Evolutionary conservation across 1,140 invertebrate species (phyloP), one percentile per base, ranked within the genome.

Genomic region (Aradophagus sp.): DNA sequence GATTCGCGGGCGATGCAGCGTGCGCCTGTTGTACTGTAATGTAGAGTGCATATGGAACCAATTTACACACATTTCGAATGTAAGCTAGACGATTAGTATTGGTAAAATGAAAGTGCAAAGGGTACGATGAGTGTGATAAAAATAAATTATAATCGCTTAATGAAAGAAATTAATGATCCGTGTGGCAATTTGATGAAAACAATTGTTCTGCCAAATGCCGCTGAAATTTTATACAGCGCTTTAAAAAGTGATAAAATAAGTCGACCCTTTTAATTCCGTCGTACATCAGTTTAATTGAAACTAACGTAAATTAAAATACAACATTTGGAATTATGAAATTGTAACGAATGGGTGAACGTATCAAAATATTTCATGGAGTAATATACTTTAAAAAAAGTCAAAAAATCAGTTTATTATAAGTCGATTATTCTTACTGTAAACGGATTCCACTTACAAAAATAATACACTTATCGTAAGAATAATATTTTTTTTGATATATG

Each of bases 1-100:
- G 35, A 62, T 48, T 36, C 75, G 55, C 72, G 68, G 67, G 76
- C 71, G 71, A 71, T 73, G 74, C 67, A 74, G 66, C 50, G n/a
- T n/a, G n/a, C 70, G 70, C 52, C 59, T 55, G 39, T 53, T 83
- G 77, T 79, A 77, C 78, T 79, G 76, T 83, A 83, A 84, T 85
- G 80, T 80, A 80, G 48, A 58, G 72, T 82, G 75, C 79, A 83
- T 81, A 85, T 83, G 80, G 77, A 83, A 78, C 53, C 82, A 85
- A 85, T 84, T 84, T 85, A 81, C 80, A 83, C 80, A 77, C 76
- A 70, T 79, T 78, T 68, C 59, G 32, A 52, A 58, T 63, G 62
- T 52, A 55, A 15, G 48, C 45, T 47, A 48, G 65, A 69, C 65
- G 48, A 69, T 69, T 70, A 70, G 58, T 47, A 55, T 55, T 42